These are phyloP conservation scores for Alcedo quadribrachys DNA, from an alignment of 2,797 vertebrate species.

Conservation along the genomic window DNA sequence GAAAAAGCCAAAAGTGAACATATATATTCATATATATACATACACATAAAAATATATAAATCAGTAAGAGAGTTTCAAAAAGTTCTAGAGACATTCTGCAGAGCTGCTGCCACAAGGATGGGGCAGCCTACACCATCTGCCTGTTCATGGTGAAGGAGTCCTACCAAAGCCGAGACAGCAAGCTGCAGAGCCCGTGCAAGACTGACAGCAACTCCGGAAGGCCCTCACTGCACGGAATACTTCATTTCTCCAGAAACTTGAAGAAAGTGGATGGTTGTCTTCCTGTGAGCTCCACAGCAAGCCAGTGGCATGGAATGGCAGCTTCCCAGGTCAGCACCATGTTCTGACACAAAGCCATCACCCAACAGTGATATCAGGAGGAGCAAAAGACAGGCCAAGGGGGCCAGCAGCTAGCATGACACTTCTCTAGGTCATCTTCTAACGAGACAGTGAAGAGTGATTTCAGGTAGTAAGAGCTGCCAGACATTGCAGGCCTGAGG, in stretches of 20 bases:
- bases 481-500: background rate
- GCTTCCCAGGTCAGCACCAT: background rate
- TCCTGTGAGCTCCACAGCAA: background rate
- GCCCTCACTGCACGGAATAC: fast-evolving
- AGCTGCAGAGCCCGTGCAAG: fast-evolving
- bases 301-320: fast-evolving
- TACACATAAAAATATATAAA: too few relatives aligned
- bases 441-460: background rate
- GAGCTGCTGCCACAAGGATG: background rate
- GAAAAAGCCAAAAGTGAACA: background rate
- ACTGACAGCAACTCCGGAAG: fast-evolving
- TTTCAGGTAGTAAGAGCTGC: conserved; percentile 9
- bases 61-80: background rate
- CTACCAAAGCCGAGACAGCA: background rate
- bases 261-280: background rate
- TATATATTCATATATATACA: background rate
- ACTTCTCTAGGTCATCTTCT: background rate
- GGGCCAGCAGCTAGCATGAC: background rate
- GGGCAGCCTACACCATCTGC: background rate
- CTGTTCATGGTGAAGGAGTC: fast-evolving
- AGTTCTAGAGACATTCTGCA: background rate
- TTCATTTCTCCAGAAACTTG: background rate
- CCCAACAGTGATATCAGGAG: fast-evolving
- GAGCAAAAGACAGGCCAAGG: background rate
- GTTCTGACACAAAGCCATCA: background rate